Evolutionary conservation across 2,888 invertebrate genomes (phyloP).

Genomic region (Cylloceria caligata): DNA sequence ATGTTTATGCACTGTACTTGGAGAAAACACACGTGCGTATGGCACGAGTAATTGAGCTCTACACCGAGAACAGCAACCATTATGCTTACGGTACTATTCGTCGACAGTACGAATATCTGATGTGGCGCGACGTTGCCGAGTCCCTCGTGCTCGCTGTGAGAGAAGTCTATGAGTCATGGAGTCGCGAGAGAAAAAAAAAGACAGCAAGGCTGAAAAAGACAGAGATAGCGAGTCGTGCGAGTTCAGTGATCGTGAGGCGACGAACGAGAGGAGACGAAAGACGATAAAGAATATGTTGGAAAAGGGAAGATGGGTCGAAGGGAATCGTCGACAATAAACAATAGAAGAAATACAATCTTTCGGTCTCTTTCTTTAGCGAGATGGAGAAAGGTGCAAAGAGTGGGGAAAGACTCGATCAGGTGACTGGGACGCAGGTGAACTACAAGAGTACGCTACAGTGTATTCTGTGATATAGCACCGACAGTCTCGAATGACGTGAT

Average conservation of each 20-base stretch:
- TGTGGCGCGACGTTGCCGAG: conserved; percentile 53
- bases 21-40: conserved; percentile 1
- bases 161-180: conserved; percentile 58
- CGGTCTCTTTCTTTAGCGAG: not conserved
- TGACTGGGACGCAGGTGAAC: conserved; percentile 17
- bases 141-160: conserved; percentile 48
- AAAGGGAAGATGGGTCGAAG: not conserved
- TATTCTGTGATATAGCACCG: not conserved
- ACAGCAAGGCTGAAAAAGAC: conserved; percentile 6
- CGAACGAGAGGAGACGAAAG: conserved; percentile 41
- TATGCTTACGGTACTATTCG: conserved; percentile 4
- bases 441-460: not conserved
- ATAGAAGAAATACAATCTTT: conserved; percentile 11
- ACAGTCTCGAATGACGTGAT: conserved; percentile 3
- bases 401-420: conserved; percentile 18
- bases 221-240: conserved; percentile 24
- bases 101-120: conserved; percentile 5
- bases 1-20: not conserved
- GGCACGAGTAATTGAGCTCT: not conserved
- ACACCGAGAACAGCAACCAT: conserved; percentile 5
- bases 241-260: conserved; percentile 54
- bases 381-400: conserved; percentile 25
- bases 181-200: conserved; percentile 20
- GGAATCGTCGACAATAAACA: not conserved
- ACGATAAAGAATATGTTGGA: not conserved